Evolutionary conservation across 1,140 invertebrate genomes (phyloP).

Genomic region (Temnothorax longispinosus): DNA sequence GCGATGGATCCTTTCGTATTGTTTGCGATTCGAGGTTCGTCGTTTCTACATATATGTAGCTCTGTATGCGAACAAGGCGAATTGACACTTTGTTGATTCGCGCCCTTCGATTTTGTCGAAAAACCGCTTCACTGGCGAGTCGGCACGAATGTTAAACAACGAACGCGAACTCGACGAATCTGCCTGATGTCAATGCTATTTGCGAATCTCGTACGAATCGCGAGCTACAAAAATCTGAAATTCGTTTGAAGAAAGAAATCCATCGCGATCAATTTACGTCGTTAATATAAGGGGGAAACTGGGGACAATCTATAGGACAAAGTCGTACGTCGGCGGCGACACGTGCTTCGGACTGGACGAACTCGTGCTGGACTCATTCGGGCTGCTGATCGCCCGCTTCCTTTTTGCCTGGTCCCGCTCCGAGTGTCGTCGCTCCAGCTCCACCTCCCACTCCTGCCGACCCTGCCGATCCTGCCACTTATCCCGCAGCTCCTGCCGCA

Average conservation of each 20-base stretch:
- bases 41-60: background rate
- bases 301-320: too few species aligned
- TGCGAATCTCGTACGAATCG: background rate
- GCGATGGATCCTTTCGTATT: background rate
- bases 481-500: too few species aligned
- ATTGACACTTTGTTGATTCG: background rate
- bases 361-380: background rate
- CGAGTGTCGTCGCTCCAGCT: too few species aligned
- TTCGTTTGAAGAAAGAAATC: background rate
- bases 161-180: background rate
- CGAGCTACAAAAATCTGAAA: background rate
- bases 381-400: background rate
- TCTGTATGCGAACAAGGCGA: background rate
- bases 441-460: too few species aligned
- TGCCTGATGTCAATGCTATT: background rate
- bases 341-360: background rate
- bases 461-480: too few species aligned
- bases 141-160: conserved; percentile 8
- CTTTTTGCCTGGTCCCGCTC: background rate
- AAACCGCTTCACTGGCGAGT: background rate
- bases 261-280: background rate
- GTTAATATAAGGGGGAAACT: too few species aligned
- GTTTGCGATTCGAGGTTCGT: background rate
- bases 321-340: too few species aligned
- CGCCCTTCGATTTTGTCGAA: background rate